Evolutionary conservation across 1,140 invertebrate genomes (phyloP), one percentile per base, ranked within the genome.

Genomic region (Drosophila simulans): DNA sequence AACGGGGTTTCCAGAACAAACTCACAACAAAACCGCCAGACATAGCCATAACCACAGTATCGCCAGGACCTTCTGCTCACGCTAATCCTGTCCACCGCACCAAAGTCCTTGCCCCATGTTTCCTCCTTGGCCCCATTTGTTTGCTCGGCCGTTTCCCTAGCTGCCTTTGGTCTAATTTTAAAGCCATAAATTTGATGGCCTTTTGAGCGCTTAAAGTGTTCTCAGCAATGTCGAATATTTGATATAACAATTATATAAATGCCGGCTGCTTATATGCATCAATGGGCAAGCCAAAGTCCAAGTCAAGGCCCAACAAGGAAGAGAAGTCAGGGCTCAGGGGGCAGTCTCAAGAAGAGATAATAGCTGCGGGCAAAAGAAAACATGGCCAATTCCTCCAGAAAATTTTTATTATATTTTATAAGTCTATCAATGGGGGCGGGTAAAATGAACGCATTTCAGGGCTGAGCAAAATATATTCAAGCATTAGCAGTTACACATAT

Each of bases 211-310:
- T 89, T 89, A 89, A 84, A 89, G 85, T 80, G 70, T 81, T 59
- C 54, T 58, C 53, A 31, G 58, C 48, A 73, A 65, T 71, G 57
- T 68, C 76, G 68, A 77, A 88, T 84, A 80, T 88, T 89, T 89
- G 84, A 72, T 80, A 89, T 89, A 89, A 84, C 83, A 88, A 88
- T 86, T 86, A 86, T 76, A 79, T 88, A 83, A 79, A 88, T 70
- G 70, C 58, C 49, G 66, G 42, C 66, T 77, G 74, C 70, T 80
- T 79, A 86, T 89, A 83, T 83, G 72, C 72, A 66, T 75, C 72
- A 57, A 20, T 51, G 63, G 72, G 40, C 71, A 89, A 64, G 65
- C 64, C 58, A 43, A 49, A 69, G 77, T 52, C 57, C 57, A 80
- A 60, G 66, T 65, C 77, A 78, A 65, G 72, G 52, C 49, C 62